Evolutionary conservation across 1,140 invertebrate genomes (phyloP).

Genomic region (Drosophila erecta): DNA sequence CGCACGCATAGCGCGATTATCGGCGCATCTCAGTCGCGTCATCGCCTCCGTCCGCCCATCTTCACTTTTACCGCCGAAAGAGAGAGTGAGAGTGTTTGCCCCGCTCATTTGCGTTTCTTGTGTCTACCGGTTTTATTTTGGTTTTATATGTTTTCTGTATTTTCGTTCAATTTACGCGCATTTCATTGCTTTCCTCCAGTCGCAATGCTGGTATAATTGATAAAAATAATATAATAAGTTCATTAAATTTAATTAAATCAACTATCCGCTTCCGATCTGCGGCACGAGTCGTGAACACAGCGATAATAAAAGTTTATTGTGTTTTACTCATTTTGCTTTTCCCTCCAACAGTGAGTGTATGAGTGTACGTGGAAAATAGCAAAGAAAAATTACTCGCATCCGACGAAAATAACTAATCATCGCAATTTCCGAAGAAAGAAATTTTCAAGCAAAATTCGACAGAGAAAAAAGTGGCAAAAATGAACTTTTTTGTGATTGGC

Average conservation of each 20-base stretch:
- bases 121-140: conserved; percentile 72
- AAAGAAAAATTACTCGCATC: conserved; percentile 51
- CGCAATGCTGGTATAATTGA: conserved; percentile 40
- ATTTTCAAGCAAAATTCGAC: conserved; percentile 44
- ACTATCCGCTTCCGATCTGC: conserved; percentile 70
- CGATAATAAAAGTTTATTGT: conserved; percentile 60
- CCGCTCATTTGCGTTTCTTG: conserved; percentile 76
- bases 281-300: conserved; percentile 53
- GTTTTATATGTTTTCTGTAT: conserved; percentile 29
- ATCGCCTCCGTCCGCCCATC: conserved; percentile 29
- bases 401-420: conserved; percentile 59
- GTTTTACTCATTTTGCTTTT: conserved; percentile 38
- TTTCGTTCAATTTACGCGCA: conserved; percentile 53
- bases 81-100: conserved; percentile 77
- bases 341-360: conserved; percentile 17
- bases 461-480: conserved; percentile 49
- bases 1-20: conserved; percentile 45
- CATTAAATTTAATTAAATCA: conserved; percentile 77
- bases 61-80: conserved; percentile 75
- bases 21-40: conserved; percentile 39
- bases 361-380: conserved; percentile 33
- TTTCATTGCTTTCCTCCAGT: conserved; percentile 35
- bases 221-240: conserved; percentile 71
- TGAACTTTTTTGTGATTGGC: conserved; percentile 84
- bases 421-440: conserved; percentile 21